Conservation (phyloP, 2,113 vertebrate species). For the Marmota flaviventris region DNA sequence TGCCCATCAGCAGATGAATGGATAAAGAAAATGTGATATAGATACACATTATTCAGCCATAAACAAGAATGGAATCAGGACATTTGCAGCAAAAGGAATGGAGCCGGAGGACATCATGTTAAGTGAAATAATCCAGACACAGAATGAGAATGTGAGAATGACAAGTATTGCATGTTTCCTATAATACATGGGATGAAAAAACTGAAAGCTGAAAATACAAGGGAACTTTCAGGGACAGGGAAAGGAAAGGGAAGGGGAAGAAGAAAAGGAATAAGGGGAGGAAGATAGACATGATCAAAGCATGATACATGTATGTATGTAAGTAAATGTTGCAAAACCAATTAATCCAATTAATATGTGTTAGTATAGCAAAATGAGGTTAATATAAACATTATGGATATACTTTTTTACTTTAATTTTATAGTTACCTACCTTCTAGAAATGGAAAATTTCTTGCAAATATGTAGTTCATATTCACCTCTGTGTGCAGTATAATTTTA, state of each 20-base stretch:
- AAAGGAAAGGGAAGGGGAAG: no score
- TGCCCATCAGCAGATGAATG: not conserved
- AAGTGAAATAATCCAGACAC: not conserved
- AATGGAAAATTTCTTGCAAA: not conserved
- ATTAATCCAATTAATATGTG: not conserved
- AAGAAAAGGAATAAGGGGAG: not conserved
- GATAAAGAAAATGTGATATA: not conserved
- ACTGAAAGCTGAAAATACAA: not conserved
- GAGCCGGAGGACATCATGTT: not conserved
- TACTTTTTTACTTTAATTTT: not conserved
- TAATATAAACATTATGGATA: not conserved
- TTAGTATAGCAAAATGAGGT: not conserved
- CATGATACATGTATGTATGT: not conserved
- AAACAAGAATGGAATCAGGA: not conserved
- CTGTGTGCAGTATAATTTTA: not conserved
- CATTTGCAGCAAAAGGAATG: not conserved
- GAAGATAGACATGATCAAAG: not conserved
- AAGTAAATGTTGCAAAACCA: not conserved
- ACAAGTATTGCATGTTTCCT: not conserved
- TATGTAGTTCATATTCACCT: not conserved
- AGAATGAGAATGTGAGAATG: not conserved
- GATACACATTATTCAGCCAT: not conserved
- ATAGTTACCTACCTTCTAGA: not conserved
- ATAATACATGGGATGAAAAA: not conserved
- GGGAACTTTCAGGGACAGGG: not conserved